A percentile compares a stretch with the other conserved stretches of the same genome.
Evolutionary conservation across 2,797 vertebrate species (phyloP).

Genomic region (Choloepus didactylus): DNA sequence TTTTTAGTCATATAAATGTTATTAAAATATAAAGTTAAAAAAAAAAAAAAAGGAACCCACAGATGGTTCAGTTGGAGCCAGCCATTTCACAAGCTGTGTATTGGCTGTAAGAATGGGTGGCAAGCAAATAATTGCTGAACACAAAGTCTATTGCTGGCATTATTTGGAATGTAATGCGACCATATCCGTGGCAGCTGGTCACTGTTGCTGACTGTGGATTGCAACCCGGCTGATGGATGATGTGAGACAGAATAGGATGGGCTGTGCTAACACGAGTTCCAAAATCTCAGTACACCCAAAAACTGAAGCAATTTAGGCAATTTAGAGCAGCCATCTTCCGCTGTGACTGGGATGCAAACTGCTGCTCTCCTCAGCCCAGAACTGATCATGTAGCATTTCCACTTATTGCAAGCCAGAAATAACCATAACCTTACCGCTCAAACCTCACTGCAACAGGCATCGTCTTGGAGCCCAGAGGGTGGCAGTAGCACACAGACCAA

Average conservation of each 20-base stretch:
- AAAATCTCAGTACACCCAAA: background rate
- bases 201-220: background rate
- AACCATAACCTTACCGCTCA: background rate
- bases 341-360: background rate
- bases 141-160: background rate
- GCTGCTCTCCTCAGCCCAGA: background rate
- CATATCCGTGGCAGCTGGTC: background rate
- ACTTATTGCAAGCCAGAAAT: background rate
- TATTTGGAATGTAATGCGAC: background rate
- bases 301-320: background rate
- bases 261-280: background rate
- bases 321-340: background rate
- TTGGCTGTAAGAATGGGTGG: background rate
- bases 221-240: background rate
- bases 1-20: too few species aligned
- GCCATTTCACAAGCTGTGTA: background rate
- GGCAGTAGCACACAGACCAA: background rate
- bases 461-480: background rate
- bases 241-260: background rate
- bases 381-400: too few species aligned
- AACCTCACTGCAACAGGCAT: background rate
- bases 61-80: background rate
- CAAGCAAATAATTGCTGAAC: background rate
- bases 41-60: background rate
- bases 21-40: too few species aligned